Conservation (phyloP, 37 sponge, comb jelly and placozoan genomes). For the Dysidea cf. avara region DNA sequence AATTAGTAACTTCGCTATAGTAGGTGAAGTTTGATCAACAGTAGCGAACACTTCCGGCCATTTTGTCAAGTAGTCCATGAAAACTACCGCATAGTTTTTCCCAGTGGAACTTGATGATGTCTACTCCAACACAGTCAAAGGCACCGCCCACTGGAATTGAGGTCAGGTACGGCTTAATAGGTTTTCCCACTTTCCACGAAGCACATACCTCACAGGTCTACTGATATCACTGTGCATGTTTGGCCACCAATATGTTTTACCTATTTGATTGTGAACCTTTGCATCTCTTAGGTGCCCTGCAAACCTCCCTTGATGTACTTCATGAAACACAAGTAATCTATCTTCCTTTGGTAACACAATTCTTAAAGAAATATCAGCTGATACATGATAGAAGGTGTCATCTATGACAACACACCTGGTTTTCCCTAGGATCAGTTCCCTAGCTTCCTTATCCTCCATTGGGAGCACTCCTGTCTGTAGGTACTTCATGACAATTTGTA, state of each 20-base stretch:
- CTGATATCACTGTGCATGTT: slow-evolving; percentile 35
- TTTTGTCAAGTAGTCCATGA: slow-evolving; percentile 48
- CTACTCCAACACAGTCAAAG: slow-evolving; percentile 52
- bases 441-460: slow-evolving; percentile 16
- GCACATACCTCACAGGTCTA: slow-evolving; percentile 32
- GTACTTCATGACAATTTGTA: slow-evolving; percentile 15
- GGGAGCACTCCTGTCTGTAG: slow-evolving; percentile 40
- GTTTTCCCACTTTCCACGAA: slow-evolving; percentile 12
- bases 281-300: slow-evolving; percentile 43
- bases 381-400: slow-evolving; percentile 43
- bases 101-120: slow-evolving; percentile 46
- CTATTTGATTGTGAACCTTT: slow-evolving; percentile 29
- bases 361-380: slow-evolving; percentile 27
- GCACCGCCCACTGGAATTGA: slow-evolving; percentile 54
- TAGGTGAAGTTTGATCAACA: slow-evolving; percentile 13
- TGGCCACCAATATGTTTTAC: slow-evolving; percentile 44
- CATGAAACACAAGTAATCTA: slow-evolving; percentile 16
- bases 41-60: slow-evolving; percentile 45
- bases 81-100: slow-evolving; percentile 50
- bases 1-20: slow-evolving; percentile 38
- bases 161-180: slow-evolving; percentile 23
- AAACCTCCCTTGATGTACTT: slow-evolving; percentile 47
- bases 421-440: neutral
- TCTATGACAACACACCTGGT: slow-evolving; percentile 24
- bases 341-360: slow-evolving; percentile 21